Evolutionary conservation across 2,888 invertebrate species (phyloP), one percentile per base, ranked within the genome.

Genomic region (Parnassius orleans): DNA sequence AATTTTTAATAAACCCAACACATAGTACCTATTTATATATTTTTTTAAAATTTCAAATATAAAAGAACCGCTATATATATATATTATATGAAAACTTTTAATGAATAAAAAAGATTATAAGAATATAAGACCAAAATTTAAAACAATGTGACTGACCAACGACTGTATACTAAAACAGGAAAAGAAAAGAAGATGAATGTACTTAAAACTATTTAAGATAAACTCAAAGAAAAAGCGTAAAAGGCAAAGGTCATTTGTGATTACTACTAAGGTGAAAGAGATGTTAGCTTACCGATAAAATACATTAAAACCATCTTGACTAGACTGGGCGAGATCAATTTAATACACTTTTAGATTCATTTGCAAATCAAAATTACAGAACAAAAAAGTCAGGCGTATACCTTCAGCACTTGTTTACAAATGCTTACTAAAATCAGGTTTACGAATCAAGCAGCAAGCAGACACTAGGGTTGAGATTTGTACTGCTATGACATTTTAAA

Each of bases 241-340:
- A 51, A 51, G 14, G 43, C 54, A 54, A 51, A 63, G 58, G 62
- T 58, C 54, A 41, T 55, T 43, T 11, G 46, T 24, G 33, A 53
- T 53, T 53, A 47, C 19, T 10, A 33, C 50, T 57, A 62, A 57
- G 56, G 46, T 51, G 24, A 61, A 55, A 12, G 12, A 44, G 11
- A 48, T 46, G 46, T 12, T 14, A 55, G 59, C 63, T 63, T 11
- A 63, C 63, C 63, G n/a, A 55, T 19, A 55, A 55, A 55, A 55
- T 14, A 47, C 33, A 52, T 59, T 24, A 63, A 47, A n/a, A 54
- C 24, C 63, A 63, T 63, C 41, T 56, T 55, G 63, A 63, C 63
- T 59, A 63, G 63, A 52, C 15, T 46, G 15, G 12, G 51, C 33
- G 56, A 61, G 61, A 56, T 61, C 46, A 10, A 52, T 14, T 19